Conservation (phyloP, 2,113 vertebrate genomes). For the Hypocryptadius cinnamomeus region DNA sequence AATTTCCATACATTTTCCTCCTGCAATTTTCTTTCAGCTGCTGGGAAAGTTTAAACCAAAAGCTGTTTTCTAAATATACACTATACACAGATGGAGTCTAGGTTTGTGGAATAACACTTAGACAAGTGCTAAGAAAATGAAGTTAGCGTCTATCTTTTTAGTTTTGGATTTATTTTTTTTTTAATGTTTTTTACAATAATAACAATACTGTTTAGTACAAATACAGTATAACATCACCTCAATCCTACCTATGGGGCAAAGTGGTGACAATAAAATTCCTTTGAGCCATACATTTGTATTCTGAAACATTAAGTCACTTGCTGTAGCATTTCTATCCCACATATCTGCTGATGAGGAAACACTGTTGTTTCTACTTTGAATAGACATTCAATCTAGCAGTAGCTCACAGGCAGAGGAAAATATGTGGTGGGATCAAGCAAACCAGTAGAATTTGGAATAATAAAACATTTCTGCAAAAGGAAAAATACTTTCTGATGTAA, state of each 20-base stretch:
- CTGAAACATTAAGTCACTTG: not conserved
- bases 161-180: not conserved
- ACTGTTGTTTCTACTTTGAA: not conserved
- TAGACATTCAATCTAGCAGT: not conserved
- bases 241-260: not conserved
- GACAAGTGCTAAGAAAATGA: constrained; percentile 37
- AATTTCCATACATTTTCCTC: constrained; percentile 7
- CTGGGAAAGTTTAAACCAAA: not conserved
- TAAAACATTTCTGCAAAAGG: not conserved
- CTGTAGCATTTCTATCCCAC: not conserved
- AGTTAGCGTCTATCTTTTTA: not conserved
- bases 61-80: constrained; percentile 48
- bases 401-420: not conserved
- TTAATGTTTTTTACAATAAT: not conserved
- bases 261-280: not conserved
- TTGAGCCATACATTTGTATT: not conserved
- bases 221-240: not conserved
- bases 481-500: not conserved
- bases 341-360: not conserved
- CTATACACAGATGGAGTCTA: constrained; percentile 34
- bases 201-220: not conserved
- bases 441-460: not conserved
- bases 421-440: not conserved
- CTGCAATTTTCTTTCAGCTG: not conserved
- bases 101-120: constrained; percentile 56